These are phyloP conservation scores for Aleiodes testaceus DNA, from an alignment of 2,888 invertebrate species.

Conservation along the genomic window DNA sequence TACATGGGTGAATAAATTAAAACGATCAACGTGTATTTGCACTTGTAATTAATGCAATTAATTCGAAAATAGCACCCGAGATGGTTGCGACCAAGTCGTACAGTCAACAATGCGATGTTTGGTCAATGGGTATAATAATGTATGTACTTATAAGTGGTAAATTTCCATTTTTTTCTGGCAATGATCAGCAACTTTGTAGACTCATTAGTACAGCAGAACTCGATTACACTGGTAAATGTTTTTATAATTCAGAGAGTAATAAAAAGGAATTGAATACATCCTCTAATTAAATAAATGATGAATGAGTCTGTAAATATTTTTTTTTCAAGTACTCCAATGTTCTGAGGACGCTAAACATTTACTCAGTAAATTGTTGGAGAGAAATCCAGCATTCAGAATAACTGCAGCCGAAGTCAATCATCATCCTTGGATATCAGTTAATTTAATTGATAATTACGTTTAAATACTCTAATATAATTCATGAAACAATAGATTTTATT, in stretches of 20 bases:
- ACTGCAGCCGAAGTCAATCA: conserved; percentile 74
- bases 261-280: conserved; percentile 22
- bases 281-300: no score
- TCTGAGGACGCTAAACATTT: conserved; percentile 71
- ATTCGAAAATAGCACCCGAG: conserved; percentile 74
- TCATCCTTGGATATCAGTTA: conserved; percentile 72
- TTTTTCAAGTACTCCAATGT: conserved; percentile 45
- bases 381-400: conserved; percentile 75
- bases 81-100: conserved; percentile 75
- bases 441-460: conserved; percentile 35
- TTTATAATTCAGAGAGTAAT: conserved; percentile 17
- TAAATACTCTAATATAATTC: not conserved
- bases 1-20: conserved; percentile 74
- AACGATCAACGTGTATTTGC: conserved; percentile 62
- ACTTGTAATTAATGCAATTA: conserved; percentile 72
- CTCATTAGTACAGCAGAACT: conserved; percentile 67
- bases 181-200: conserved; percentile 63
- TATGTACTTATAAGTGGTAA: conserved; percentile 72
- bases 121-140: conserved; percentile 77
- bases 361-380: conserved; percentile 72
- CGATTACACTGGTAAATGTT: conserved; percentile 51
- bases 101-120: conserved; percentile 77
- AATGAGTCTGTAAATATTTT: not conserved
- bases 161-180: conserved; percentile 67
- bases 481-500: not conserved